Base-by-base conservation (phyloP, 2,113 vertebrate species). In the Falco punctatus region DNA sequence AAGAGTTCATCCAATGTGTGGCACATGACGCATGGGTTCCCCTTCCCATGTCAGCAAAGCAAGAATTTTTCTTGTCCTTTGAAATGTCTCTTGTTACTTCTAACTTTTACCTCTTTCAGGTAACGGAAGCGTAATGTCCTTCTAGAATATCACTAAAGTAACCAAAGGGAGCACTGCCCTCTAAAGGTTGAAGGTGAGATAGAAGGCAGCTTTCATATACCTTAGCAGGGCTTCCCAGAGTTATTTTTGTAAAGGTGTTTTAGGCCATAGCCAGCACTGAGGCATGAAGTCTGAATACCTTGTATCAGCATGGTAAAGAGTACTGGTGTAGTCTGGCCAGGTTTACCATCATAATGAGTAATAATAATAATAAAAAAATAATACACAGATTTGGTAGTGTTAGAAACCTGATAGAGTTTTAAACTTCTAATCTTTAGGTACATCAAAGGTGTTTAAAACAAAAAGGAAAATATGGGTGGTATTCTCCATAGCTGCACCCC, bases 181-280 rank as follows among this genome's bases (percentile, higher is more conserved):
- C 96, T 97, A 96, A 97, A 96, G 95, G 95, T 79, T 87, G 90
- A 93, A 96, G 95, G 96, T 94, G 92, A 96, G 57, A 96, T 89
- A 87, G 83, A 92, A 91, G 66, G 22, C 72, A 71, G 61, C 52
- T 87, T 71, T 83, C 5, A 4, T 0, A 6, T 15, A 22, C 12
- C 13, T 30, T 18, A 59, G 18, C 16, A 55, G 18, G 6, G 21
- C 49, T 86, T 81, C n/a, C 24, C 66, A 40, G 52, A 57, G 18
- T 42, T 49, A 24, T 13, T 13, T 42, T 74, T 64, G n/a, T 33
- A 24, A 46, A 67, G n/a, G 15, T 38, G 8, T 5, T 94, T 81
- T 30, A 51, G 30, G 49, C 62, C 38, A 8, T 3, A 73, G 48
- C 4, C 49, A 62, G 27, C 28, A 81, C 32, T 67, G 40, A 15